These are phyloP conservation scores for Halcyon leucocephala DNA, from an alignment of 2,797 vertebrate genomes.

Conservation along the genomic window DNA sequence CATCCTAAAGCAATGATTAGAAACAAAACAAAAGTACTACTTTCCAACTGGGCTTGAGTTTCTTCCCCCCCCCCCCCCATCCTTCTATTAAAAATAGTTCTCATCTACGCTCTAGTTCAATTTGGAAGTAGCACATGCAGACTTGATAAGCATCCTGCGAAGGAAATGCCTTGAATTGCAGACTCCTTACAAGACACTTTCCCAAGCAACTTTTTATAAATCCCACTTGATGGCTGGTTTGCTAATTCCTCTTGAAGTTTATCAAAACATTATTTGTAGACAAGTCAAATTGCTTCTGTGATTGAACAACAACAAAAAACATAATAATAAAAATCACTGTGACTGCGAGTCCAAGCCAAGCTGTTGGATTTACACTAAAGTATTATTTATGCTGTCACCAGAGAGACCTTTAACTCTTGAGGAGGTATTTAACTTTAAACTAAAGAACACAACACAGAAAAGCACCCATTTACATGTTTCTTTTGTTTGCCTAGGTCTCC, in stretches of 20 bases:
- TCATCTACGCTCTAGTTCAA: conserved; percentile 57
- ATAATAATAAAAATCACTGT: not conserved
- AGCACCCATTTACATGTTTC: not conserved
- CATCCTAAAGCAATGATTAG: conserved; percentile 35
- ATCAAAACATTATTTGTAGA: conserved; percentile 42
- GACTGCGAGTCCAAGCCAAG: not conserved
- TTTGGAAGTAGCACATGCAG: conserved; percentile 62
- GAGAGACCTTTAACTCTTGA: not conserved
- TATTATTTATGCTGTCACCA: not conserved
- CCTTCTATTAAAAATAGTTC: conserved; percentile 60
- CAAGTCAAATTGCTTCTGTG: conserved; percentile 9
- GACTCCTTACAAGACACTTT: conserved; percentile 71
- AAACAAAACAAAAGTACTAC: not conserved
- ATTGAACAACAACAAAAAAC: not conserved
- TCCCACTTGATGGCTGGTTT: conserved; percentile 18
- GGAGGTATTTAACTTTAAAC: not conserved
- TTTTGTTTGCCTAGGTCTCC: not conserved
- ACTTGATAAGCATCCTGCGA: conserved; percentile 72
- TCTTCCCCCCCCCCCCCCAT: not conserved
- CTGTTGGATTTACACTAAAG: not conserved
- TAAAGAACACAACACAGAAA: not conserved
- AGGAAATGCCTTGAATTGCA: conserved; percentile 78
- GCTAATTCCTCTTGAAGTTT: conserved; percentile 55
- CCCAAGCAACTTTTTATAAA: conserved; percentile 70
- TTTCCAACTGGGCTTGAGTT: conserved; percentile 35